phyloP scores from a whole-genome alignment of 2,113 vertebrate genomes.

The Leuciscus idus region DNA sequence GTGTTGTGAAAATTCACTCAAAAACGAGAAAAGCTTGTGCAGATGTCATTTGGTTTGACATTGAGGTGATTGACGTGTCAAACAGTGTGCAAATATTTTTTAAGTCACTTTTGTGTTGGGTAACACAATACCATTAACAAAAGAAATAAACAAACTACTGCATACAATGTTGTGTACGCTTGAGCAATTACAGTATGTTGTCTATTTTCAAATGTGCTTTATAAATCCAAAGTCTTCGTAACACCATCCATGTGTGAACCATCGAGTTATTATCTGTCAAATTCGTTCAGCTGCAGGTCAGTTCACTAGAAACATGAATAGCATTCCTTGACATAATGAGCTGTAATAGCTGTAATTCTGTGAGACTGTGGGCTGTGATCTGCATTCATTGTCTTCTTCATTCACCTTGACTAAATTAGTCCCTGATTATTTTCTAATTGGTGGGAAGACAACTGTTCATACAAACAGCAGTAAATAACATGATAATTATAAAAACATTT shows the following conservation, averaged over 20 bases:
- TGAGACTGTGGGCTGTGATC: background rate
- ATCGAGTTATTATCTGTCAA: background rate
- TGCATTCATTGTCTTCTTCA: background rate
- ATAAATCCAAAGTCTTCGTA: background rate
- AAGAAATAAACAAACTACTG: background rate
- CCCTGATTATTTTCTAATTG: background rate
- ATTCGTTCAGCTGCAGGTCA: background rate
- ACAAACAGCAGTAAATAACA: background rate
- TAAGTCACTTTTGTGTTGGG: background rate
- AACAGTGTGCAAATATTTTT: background rate
- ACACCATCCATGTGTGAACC: background rate
- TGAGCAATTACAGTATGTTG: background rate
- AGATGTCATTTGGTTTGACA: background rate
- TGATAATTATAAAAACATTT: constrained; percentile 1
- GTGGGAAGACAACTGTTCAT: background rate
- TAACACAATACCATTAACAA: background rate
- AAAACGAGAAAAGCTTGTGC: background rate
- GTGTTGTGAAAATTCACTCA: background rate
- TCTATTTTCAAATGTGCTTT: background rate
- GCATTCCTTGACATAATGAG: background rate
- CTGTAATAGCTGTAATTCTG: background rate
- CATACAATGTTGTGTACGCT: background rate
- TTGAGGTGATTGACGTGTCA: background rate
- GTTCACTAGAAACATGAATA: background rate
- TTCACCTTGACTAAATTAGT: background rate